Conservation (phyloP, 2,797 vertebrate genomes). For the Micropoecilia bifurca region DNA sequence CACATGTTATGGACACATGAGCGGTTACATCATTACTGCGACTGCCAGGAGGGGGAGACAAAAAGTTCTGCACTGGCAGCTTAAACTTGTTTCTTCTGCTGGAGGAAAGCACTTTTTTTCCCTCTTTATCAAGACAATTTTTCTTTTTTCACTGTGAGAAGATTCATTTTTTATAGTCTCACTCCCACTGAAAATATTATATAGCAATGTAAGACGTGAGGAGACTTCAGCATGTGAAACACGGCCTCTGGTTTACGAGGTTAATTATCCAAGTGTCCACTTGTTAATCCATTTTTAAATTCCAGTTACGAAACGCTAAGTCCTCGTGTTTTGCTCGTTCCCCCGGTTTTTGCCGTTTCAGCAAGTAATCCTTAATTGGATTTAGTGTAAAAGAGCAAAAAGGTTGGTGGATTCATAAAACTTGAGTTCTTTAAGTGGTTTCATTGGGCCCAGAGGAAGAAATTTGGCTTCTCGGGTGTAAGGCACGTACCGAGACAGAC, state of each 20-base stretch:
- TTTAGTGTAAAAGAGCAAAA: conserved; percentile 6
- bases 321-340: not conserved
- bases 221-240: conserved; percentile 10
- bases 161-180: not conserved
- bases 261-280: conserved; percentile 32
- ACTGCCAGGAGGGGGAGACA: conserved; percentile 9
- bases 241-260: conserved; percentile 4
- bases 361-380: conserved; percentile 36
- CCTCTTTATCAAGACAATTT: not conserved
- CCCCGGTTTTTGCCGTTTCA: conserved; percentile 14
- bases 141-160: not conserved
- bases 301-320: conserved; percentile 7
- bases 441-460: conserved; percentile 25
- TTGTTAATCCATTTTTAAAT: conserved; percentile 41
- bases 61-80: not conserved
- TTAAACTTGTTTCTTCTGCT: conserved; percentile 11
- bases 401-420: conserved; percentile 21
- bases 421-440: conserved; percentile 48
- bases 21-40: conserved; percentile 1
- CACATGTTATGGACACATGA: conserved; percentile 10
- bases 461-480: conserved; percentile 17
- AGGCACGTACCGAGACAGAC: conserved; percentile 7
- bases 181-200: conserved; percentile 5
- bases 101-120: not conserved
- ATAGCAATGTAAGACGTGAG: not conserved